phyloP scores from a whole-genome alignment of 2,797 vertebrate species.

The Lates japonicus region DNA sequence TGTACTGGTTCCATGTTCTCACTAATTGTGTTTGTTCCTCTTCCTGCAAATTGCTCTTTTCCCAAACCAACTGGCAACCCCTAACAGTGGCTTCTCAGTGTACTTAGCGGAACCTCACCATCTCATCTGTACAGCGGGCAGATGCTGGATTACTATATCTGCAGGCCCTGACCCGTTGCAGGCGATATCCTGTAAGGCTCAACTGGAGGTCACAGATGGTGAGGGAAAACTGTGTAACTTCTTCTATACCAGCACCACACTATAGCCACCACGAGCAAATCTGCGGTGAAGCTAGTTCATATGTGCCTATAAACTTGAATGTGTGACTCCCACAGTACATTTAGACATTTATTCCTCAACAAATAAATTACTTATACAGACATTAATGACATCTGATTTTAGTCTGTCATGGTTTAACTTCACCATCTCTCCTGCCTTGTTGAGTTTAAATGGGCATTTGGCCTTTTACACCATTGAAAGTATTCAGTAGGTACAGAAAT shows the following conservation, averaged over 20 bases:
- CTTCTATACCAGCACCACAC: conserved; percentile 42
- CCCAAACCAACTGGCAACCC: conserved; percentile 98
- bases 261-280: conserved; percentile 34
- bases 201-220: conserved; percentile 99
- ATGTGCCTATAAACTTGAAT: conserved; percentile 5
- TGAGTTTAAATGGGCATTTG: conserved; percentile 30
- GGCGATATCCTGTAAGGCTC: conserved; percentile 99
- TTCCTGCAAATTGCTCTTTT: conserved; percentile 94
- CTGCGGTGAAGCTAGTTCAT: conserved; percentile 12
- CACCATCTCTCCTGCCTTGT: not conserved
- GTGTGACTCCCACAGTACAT: conserved; percentile 5
- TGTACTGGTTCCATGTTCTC: conserved; percentile 54
- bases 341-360: conserved; percentile 2
- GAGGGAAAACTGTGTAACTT: conserved; percentile 71
- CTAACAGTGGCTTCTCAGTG: conserved; percentile 95
- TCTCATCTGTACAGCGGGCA: conserved; percentile 93
- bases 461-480: conserved; percentile 34
- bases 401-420: conserved; percentile 24
- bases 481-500: conserved; percentile 10
- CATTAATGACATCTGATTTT: conserved; percentile 12
- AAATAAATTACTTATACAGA: conserved; percentile 4
- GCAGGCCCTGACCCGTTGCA: conserved; percentile 97
- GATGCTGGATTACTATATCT: conserved; percentile 98
- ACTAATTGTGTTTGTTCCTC: conserved; percentile 71
- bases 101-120: conserved; percentile 94